Evolutionary conservation across 2,888 invertebrate genomes (phyloP), one percentile per base, ranked within the genome.

Genomic region (Epistrophe eligans): DNA sequence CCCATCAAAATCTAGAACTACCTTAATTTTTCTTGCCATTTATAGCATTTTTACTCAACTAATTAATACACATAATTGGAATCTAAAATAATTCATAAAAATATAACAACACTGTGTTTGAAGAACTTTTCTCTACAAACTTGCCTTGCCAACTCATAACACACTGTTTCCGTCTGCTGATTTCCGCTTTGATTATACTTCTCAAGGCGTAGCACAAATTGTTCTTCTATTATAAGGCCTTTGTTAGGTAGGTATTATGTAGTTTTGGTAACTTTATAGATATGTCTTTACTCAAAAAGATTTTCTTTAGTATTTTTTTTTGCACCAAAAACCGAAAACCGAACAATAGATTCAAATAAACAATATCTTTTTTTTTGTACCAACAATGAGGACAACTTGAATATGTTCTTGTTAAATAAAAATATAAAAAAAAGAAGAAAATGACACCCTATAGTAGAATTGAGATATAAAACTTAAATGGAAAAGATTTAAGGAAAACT

Each of bases 311-410:
- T 8, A 67, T 67, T 66, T 67, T 35, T n/a, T 35, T 6, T 1
- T 24, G n/a, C n/a, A n/a, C n/a, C n/a, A n/a, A n/a, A n/a, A n/a
- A 7, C 35, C 35, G 9, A 35, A 35, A 9, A 55, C 17, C 62
- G 13, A 79, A 70, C 58, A 70, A 70, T 70, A 48, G 48, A 58
- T 67, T 50, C 66, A 48, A 67, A 67, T 10, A 60, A 43, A 57
- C 35, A 64, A 24, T n/a, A 13, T 66, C 35, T 45, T 32, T 62
- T 67, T 24, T 32, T 71, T 67, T 48, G 11, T 50, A 6, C 2
- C 40, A 15, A 48, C n/a, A n/a, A 11, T 9, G 35, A 9, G 4
- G 4, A 17, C 48, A 64, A n/a, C 6, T 45, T 32, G 32, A 11
- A 32, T 32, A 38, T 67, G 38, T 35, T 52, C 6, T 15, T 67